These are phyloP conservation scores for Luehdorfia chinensis DNA, from an alignment of 1,140 invertebrate genomes.

Conservation along the genomic window DNA sequence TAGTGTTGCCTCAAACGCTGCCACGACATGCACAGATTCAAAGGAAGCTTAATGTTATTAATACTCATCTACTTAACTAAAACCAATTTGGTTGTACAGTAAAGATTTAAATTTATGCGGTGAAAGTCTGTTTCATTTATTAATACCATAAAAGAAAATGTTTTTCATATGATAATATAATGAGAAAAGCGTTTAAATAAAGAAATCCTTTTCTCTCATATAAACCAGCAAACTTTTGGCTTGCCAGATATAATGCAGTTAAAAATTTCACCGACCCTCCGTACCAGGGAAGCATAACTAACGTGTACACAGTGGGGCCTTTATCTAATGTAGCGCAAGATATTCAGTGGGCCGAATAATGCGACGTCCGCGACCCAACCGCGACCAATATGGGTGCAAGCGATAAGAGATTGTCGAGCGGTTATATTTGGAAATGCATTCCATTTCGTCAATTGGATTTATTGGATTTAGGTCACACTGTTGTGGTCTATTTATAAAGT, in stretches of 20 bases:
- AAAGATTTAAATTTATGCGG: too few relatives aligned
- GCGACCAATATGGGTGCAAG: neutral
- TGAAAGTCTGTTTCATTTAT: too few relatives aligned
- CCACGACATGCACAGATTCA: too few relatives aligned
- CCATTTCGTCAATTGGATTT: neutral
- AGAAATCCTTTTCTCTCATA: neutral
- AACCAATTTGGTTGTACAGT: too few relatives aligned
- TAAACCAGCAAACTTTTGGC: conserved; percentile 2
- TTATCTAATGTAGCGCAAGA: conserved; percentile 30
- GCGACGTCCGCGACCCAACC: conserved; percentile 12
- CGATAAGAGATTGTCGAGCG: neutral
- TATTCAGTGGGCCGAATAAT: conserved; percentile 26
- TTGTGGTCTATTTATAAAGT: too few relatives aligned
- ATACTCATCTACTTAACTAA: too few relatives aligned
- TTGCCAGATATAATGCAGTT: conserved; percentile 6
- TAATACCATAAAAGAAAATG: too few relatives aligned
- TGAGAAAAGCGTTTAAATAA: too few relatives aligned
- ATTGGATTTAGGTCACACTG: too few relatives aligned
- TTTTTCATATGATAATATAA: too few relatives aligned
- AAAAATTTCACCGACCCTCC: conserved; percentile 16
- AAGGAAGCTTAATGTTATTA: too few relatives aligned
- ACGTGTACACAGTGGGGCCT: conserved; percentile 19
- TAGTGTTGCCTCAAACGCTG: too few relatives aligned
- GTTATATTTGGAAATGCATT: neutral
- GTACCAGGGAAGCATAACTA: conserved; percentile 20